These are phyloP conservation scores for Urosaurus nigricauda DNA, from an alignment of 2,797 vertebrate genomes.

Conservation along the genomic window DNA sequence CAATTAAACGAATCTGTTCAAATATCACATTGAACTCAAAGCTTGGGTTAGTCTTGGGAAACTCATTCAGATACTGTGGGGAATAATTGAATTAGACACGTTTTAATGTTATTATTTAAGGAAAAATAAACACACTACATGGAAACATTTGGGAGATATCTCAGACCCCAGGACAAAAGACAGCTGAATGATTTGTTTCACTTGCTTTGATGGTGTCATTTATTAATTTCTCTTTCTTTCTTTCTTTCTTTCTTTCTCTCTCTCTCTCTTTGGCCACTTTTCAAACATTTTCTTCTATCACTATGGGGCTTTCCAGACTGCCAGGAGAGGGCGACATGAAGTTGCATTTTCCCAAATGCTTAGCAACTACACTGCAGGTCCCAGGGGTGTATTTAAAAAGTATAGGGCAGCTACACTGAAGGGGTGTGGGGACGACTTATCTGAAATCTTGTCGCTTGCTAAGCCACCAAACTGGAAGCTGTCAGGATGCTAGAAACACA, in stretches of 20 bases:
- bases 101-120: constrained; percentile 91
- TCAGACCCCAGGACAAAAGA: constrained; percentile 54
- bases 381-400: too few relatives aligned
- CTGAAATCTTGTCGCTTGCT: too few relatives aligned
- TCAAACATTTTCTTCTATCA: constrained; percentile 63
- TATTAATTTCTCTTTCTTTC: constrained; percentile 48
- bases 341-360: too few relatives aligned
- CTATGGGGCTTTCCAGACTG: too few relatives aligned
- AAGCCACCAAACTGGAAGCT: too few relatives aligned
- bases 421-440: too few relatives aligned
- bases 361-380: too few relatives aligned
- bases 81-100: constrained; percentile 89
- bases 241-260: too few relatives aligned
- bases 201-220: constrained; percentile 70
- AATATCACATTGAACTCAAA: constrained; percentile 88
- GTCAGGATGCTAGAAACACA: too few relatives aligned
- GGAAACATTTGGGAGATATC: constrained; percentile 71
- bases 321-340: too few relatives aligned
- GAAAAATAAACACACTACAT: constrained; percentile 86
- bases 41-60: constrained; percentile 79
- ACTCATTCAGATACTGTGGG: constrained; percentile 66
- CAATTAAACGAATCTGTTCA: constrained; percentile 91
- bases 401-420: too few relatives aligned
- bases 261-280: constrained; percentile 31
- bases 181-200: constrained; percentile 71